These are phyloP conservation scores for Notodonta ziczac DNA, from an alignment of 2,888 invertebrate species.

Conservation along the genomic window DNA sequence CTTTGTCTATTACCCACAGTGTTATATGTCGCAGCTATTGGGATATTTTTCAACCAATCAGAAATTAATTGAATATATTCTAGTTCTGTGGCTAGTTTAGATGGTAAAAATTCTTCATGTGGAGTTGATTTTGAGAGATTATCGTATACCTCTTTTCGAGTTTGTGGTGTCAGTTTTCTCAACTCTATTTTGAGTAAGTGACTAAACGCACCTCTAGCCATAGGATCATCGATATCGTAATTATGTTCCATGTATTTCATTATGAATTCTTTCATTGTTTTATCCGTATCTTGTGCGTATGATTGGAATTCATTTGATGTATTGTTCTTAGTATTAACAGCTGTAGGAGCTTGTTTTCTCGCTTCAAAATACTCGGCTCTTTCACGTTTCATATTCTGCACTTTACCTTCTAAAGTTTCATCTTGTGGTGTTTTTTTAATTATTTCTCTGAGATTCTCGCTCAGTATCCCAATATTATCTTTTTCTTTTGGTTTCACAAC, in stretches of 20 bases:
- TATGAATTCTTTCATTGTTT: constrained; percentile 54
- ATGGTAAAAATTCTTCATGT: constrained; percentile 35
- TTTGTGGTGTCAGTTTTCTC: constrained; percentile 44
- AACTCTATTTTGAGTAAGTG: constrained; percentile 55
- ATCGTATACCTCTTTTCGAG: constrained; percentile 47
- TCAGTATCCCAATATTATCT: constrained; percentile 38
- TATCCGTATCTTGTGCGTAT: constrained; percentile 39
- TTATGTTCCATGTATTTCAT: constrained; percentile 56
- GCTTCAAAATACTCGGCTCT: constrained; percentile 22
- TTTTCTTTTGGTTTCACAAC: constrained; percentile 43
- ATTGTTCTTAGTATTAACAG: constrained; percentile 2
- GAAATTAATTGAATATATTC: constrained; percentile 59
- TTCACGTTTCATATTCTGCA: constrained; percentile 27
- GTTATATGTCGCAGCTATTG: constrained; percentile 49
- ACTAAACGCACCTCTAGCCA: constrained; percentile 51
- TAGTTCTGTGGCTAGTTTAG: constrained; percentile 51
- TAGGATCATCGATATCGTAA: constrained; percentile 51
- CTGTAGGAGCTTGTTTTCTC: constrained; percentile 9
- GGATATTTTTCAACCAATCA: constrained; percentile 64
- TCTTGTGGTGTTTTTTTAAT: constrained; percentile 50
- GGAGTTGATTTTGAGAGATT: constrained; percentile 32
- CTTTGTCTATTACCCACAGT: constrained; percentile 45
- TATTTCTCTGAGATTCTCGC: constrained; percentile 45
- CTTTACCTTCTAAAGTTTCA: constrained; percentile 33
- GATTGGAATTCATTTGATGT: not conserved